Base-by-base conservation (phyloP, 2,797 vertebrate species). In the Hephaestus fuliginosus region DNA sequence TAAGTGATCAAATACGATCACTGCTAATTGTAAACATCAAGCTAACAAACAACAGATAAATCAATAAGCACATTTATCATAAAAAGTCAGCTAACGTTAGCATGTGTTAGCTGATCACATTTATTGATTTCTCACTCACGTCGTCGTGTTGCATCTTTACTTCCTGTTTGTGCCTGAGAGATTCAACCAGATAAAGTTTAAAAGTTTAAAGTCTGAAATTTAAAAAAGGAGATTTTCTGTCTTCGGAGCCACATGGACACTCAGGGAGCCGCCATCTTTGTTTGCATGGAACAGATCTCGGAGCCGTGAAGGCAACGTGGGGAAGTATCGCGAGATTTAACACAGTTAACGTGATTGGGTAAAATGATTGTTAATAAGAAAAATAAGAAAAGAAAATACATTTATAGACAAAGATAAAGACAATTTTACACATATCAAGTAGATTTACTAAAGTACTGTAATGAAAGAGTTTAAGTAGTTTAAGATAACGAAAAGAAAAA, bases 101-200 rank as follows among this genome's bases (percentile, higher is more conserved):
- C 88, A 55, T 52, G 3, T 0, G 11, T 17, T 28, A 53, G 18
- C 28, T 1, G 4, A 76, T 25, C 67, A 33, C 46, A 2, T 28
- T 2, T 0, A 3, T 7, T 3, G 25, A 25, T 0, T 0, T 4
- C 4, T 22, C 8, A 95, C 95, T 95, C 64, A 96, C 96, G 66
- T 95, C 95, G 91, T 96, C 96, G 94, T 95, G 94, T 7, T 96
- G 96, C 96, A 96, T 96, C 43, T 80, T 91, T 3, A 0, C 0
- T 18, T 80, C 39, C 41, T 72, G 28, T 2, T 12, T 5, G 4
- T 51, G 58, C 12, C 0, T 0, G 0, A 0, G 0, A 2, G 9
- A 8, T 17, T 5, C 0, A 60, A 56, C 0, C 1, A 1, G 3
- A 8, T 8, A 20, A 4, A 3, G 1, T 25, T 25, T 25, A 25